Evolutionary conservation across 2,888 invertebrate genomes (phyloP).

Genomic region (Scelioninae gen. 1): DNA sequence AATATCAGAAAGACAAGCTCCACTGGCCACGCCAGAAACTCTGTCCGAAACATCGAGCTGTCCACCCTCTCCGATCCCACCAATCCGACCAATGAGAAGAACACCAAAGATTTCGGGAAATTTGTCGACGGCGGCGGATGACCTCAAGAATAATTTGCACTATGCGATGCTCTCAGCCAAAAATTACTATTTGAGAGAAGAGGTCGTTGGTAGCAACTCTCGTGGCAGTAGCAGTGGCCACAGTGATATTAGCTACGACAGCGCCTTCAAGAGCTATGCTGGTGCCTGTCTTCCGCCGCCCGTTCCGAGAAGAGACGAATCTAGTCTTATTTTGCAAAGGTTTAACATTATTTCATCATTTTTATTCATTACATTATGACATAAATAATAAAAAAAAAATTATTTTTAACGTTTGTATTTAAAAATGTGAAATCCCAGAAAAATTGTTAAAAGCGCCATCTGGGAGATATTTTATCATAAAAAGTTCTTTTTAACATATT

Average conservation of each 20-base stretch:
- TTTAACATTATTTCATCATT: slow-evolving; percentile 36
- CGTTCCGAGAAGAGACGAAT: slow-evolving; percentile 81
- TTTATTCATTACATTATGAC: too few species aligned
- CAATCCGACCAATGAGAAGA: slow-evolving; percentile 87
- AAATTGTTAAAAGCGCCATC: too few species aligned
- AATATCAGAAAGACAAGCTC: slow-evolving; percentile 86
- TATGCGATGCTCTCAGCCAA: slow-evolving; percentile 83
- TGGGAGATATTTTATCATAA: too few species aligned
- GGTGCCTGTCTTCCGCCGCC: slow-evolving; percentile 81
- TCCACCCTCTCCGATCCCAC: slow-evolving; percentile 87
- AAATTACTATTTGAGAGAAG: slow-evolving; percentile 79
- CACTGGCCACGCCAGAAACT: slow-evolving; percentile 92
- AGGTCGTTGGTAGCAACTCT: slow-evolving; percentile 75
- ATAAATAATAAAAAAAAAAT: too few species aligned
- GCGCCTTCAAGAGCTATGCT: slow-evolving; percentile 77
- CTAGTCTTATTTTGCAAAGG: slow-evolving; percentile 77
- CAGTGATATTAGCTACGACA: slow-evolving; percentile 82
- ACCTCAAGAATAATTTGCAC: slow-evolving; percentile 85
- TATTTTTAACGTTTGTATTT: too few species aligned
- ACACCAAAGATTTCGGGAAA: slow-evolving; percentile 88
- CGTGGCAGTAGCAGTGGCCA: slow-evolving; percentile 80
- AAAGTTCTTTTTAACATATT: too few species aligned
- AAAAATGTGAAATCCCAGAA: too few species aligned
- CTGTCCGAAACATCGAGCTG: slow-evolving; percentile 92
- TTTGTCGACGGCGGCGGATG: slow-evolving; percentile 88